phyloP scores from a whole-genome alignment of 1,140 invertebrate genomes.

The Heliconius congener region DNA sequence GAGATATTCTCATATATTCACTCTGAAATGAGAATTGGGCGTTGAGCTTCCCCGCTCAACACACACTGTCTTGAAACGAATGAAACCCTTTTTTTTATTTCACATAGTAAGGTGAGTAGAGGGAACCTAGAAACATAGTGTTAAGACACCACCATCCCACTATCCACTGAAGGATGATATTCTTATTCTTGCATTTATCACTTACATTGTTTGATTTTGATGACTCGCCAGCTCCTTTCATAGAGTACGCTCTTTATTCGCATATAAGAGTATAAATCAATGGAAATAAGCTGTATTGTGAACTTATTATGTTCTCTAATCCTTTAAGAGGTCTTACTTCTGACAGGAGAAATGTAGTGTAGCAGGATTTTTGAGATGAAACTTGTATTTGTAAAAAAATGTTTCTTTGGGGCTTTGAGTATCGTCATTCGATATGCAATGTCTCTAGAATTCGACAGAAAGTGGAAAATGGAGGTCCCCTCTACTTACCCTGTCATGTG shows the following conservation, averaged over 20 bases:
- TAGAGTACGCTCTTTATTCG: slow-evolving; percentile 60
- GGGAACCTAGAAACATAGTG: too few species aligned
- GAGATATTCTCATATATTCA: too few species aligned
- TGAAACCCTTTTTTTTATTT: too few species aligned
- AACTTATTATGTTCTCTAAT: slow-evolving; percentile 71
- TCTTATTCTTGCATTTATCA: neutral
- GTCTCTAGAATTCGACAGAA: neutral
- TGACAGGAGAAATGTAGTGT: slow-evolving; percentile 53
- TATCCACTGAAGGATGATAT: too few species aligned
- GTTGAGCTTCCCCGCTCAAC: too few species aligned
- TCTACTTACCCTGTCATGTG: too few species aligned
- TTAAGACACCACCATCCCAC: too few species aligned
- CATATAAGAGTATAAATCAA: slow-evolving; percentile 69
- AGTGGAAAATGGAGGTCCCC: neutral
- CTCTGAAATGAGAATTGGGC: too few species aligned
- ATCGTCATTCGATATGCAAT: neutral
- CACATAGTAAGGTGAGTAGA: too few species aligned
- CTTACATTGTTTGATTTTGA: slow-evolving; percentile 18
- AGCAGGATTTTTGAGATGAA: slow-evolving; percentile 37
- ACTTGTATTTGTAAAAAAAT: neutral
- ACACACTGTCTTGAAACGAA: too few species aligned
- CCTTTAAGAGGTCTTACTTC: slow-evolving; percentile 70
- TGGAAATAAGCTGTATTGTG: slow-evolving; percentile 58
- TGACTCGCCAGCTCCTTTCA: slow-evolving; percentile 59
- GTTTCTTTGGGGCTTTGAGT: neutral